phyloP scores from a whole-genome alignment of 2,797 vertebrate genomes.

The Diplodus sargus region DNA sequence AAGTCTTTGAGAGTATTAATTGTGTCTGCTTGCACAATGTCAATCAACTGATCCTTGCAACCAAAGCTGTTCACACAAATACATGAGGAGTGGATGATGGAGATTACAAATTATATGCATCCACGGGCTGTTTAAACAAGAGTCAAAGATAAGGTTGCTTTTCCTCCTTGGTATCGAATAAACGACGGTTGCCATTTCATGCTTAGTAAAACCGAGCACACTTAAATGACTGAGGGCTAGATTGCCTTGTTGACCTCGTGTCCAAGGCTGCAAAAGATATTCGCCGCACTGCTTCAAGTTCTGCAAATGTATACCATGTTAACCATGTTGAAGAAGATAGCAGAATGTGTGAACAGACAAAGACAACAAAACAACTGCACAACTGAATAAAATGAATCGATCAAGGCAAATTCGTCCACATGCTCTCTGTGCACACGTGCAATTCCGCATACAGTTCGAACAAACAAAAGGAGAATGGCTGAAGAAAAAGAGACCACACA shows the following conservation, averaged over 20 bases:
- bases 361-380: neutral
- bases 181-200: constrained; percentile 44
- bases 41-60: constrained; percentile 63
- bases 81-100: constrained; percentile 52
- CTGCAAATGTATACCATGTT: constrained; percentile 20
- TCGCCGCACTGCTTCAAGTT: constrained; percentile 12
- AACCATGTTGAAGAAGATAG: constrained; percentile 3
- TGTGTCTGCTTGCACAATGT: constrained; percentile 56
- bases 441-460: constrained; percentile 14
- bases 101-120: constrained; percentile 62
- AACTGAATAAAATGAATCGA: neutral
- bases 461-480: constrained; percentile 46
- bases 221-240: constrained; percentile 31
- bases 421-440: constrained; percentile 23
- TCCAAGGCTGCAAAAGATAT: constrained; percentile 12
- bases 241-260: constrained; percentile 31
- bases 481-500: constrained; percentile 73
- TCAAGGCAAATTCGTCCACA: neutral
- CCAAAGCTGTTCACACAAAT: constrained; percentile 70
- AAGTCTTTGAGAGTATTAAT: constrained; percentile 57
- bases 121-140: constrained; percentile 66
- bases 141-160: constrained; percentile 60
- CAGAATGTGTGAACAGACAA: neutral
- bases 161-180: constrained; percentile 50
- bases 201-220: constrained; percentile 33